A percentile compares a stretch with the other conserved stretches of the same genome.
These are phyloP conservation scores for Syngnathus acus DNA, from an alignment of 2,797 vertebrate species.

Conservation along the genomic window DNA sequence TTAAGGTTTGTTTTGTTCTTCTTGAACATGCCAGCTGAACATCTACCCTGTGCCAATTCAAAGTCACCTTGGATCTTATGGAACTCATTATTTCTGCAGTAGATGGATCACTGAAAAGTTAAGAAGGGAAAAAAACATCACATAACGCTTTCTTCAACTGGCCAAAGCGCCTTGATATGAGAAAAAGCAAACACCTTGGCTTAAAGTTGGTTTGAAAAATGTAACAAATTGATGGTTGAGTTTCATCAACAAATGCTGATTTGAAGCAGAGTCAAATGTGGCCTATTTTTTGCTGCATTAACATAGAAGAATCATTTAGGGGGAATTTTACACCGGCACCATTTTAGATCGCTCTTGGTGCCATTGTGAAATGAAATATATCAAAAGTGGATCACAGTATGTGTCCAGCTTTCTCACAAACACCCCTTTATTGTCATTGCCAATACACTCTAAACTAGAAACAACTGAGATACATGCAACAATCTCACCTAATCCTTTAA, in stretches of 20 bases:
- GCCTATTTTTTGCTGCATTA: constrained; percentile 55
- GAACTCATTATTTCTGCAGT: constrained; percentile 58
- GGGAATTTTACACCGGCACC: constrained; percentile 37
- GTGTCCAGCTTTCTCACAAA: background rate
- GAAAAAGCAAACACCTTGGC: constrained; percentile 16
- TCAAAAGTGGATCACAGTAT: background rate
- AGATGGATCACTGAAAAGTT: constrained; percentile 24
- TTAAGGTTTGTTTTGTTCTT: constrained; percentile 55
- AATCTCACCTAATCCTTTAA: background rate
- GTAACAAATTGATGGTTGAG: constrained; percentile 46
- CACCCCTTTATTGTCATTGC: background rate
- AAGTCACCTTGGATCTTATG: constrained; percentile 68
- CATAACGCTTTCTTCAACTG: background rate
- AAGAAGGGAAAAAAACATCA: background rate
- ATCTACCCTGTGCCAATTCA: constrained; percentile 55
- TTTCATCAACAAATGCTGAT: constrained; percentile 56
- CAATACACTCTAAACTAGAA: background rate
- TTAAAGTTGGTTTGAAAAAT: constrained; percentile 43
- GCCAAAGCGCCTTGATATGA: constrained; percentile 12
- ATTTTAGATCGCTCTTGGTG: constrained; percentile 35
- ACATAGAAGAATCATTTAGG: constrained; percentile 32
- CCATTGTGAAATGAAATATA: constrained; percentile 43
- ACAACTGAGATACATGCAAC: background rate
- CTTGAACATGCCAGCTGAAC: constrained; percentile 50
- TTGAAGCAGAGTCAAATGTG: constrained; percentile 52